Base-by-base conservation (phyloP, 1,140 invertebrate genomes). In the Nebria ingens region DNA sequence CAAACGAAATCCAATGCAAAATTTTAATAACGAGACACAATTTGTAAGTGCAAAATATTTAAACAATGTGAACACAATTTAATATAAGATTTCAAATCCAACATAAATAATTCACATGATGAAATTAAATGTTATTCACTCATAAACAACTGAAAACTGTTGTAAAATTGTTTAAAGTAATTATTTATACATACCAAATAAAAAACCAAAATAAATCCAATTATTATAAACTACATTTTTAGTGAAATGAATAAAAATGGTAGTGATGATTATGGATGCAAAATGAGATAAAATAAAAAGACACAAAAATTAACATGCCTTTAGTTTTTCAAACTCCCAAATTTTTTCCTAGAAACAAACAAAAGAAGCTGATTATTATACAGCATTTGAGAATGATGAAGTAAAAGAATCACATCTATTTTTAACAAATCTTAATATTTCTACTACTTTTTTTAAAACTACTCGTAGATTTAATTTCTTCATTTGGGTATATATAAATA, bases 321-420 rank as follows among this genome's bases (percentile, higher is more conserved):
- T 81, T 67, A 72, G 68, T 70, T 71, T 75, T 73, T 79, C 77
- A 74, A 79, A 71, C 68, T 74, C 72, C 72, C 67, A 72, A 68
- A 80, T 74, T 69, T 72, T 71, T 64, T 71, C 79, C 79, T 81
- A 78, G 67, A 79, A 77, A 67, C 64, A 65, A 72, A 74, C 70
- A 69, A 63, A 62, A 67, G 65, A 61, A 65, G 52, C 56, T 64
- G 55, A 52, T 12, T 51, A 55, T 45, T 45, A 45, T 45, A 45
- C 40, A 45, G 15, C 40, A 17, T 11, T 45, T 9, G n/a, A 34
- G 6, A 34, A 34, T n/a, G 25, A 34, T 34, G 6, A 34, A n/a
- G n/a, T n/a, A n/a, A 34, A 34, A 34, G n/a, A 9, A 9, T 9
- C 6, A 34, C 40, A 23, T 29, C 29, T 19, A 40, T 54, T 19